Conservation (phyloP, 2,797 vertebrate species). For the Phataginus tricuspis region DNA sequence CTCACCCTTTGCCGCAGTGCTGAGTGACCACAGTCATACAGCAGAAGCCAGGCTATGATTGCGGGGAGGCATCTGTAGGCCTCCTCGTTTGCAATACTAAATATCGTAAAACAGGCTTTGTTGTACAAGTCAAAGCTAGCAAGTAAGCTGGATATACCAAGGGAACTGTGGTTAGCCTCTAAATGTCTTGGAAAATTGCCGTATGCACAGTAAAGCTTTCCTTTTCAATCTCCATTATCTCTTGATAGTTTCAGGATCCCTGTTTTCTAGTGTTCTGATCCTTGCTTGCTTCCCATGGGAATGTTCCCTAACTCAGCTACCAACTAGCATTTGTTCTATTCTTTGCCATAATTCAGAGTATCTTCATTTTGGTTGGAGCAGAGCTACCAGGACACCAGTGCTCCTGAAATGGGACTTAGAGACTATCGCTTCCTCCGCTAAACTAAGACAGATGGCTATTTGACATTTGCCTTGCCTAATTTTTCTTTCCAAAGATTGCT, state of each 20-base stretch:
- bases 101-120: background rate
- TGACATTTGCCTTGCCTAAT: background rate
- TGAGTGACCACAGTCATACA: accelerated
- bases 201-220: background rate
- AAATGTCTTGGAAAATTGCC: background rate
- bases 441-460: background rate
- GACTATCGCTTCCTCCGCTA: background rate
- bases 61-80: accelerated
- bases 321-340: background rate
- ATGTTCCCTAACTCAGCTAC: background rate
- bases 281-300: background rate
- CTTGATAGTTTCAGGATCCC: background rate
- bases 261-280: background rate
- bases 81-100: background rate
- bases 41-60: background rate
- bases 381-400: background rate
- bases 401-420: background rate
- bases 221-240: background rate
- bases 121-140: background rate
- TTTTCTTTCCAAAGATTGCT: slow-evolving; percentile 1
- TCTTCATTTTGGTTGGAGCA: background rate
- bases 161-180: background rate
- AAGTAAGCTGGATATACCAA: background rate
- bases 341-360: background rate
- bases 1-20: background rate